Evolutionary conservation across 2,113 vertebrate species (phyloP), one percentile per base, ranked within the genome.

Genomic region (Merops nubicus): DNA sequence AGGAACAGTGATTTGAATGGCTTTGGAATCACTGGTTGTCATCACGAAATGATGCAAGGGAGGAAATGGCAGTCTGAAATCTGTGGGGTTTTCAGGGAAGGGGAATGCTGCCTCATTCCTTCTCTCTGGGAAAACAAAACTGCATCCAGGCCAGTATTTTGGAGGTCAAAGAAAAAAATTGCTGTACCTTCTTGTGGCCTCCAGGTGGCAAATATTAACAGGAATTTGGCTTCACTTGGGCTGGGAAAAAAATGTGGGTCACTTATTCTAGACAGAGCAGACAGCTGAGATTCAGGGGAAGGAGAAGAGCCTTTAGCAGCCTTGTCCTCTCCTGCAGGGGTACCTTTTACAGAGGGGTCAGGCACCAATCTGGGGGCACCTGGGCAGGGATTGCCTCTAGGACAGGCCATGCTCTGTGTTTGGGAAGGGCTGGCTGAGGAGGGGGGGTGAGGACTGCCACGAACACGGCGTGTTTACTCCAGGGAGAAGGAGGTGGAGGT

Each of bases 151-250:
- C 28, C 64, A 74, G n/a, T 54, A 62, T 91, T 87, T 43, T 1
- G 4, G 42, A 81, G 47, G 34, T 48, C 86, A 74, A 93, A 92
- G 29, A 48, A 86, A 64, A 79, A 64, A 88, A 83, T 33, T 26
- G 10, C 84, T 87, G 62, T 90, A 91, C 75, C 76, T 90, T 84
- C 40, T 69, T 82, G 67, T 90, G 79, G 67, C 91, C 92, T 96
- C 92, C 91, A 82, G 80, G 47, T 94, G 94, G 93, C 95, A 94
- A 94, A 59, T 96, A 65, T 14, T 90, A 89, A 83, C 33, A 5
- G 73, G 20, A n/a, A 29, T 77, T 38, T 80, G 64, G 68, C 42
- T 75, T 91, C 26, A 43, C 47, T 92, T 86, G 48, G 34, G 21
- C 79, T 76, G 34, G 64, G 15, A 64, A 88, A 81, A 93, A 96